These are phyloP conservation scores for Echinometra lucunter DNA, from an alignment of 53 echinoderm and acorn worm genomes.

Conservation along the genomic window DNA sequence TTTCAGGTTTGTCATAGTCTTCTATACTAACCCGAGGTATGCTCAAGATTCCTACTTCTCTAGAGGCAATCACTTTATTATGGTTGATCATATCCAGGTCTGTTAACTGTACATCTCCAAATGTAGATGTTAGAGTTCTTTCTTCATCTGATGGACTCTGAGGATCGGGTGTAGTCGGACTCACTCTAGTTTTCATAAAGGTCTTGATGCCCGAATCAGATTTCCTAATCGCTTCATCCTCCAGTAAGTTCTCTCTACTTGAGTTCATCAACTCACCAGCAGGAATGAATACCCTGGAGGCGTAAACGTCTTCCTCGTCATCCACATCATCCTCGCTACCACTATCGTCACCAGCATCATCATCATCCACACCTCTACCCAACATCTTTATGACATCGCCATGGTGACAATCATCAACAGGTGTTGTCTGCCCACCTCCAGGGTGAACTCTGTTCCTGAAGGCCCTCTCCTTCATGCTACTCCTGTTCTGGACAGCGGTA, in stretches of 20 bases:
- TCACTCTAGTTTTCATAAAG: constrained; percentile 26
- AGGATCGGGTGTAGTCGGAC: not conserved
- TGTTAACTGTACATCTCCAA: constrained; percentile 2
- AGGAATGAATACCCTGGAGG: constrained; percentile 62
- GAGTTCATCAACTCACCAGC: not conserved
- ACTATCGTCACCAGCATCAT: constrained; percentile 30
- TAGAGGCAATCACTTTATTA: not conserved
- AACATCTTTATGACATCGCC: not conserved
- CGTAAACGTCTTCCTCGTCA: constrained; percentile 34
- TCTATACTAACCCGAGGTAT: constrained; percentile 53
- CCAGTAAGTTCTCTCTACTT: constrained; percentile 57
- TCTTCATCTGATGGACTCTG: not conserved
- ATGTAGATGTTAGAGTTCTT: not conserved
- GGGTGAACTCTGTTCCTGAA: constrained; percentile 82
- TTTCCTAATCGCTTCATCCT: not conserved
- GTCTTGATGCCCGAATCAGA: not conserved
- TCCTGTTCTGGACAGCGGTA: not conserved
- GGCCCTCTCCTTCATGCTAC: constrained; percentile 3
- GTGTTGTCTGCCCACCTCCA: not conserved
- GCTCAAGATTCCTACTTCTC: not conserved
- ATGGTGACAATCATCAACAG: constrained; percentile 28
- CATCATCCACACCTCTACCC: constrained; percentile 36
- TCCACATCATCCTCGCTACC: not conserved
- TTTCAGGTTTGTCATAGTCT: constrained; percentile 9
- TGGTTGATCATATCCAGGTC: not conserved